phyloP scores from a whole-genome alignment of 2,888 invertebrate genomes.

The Hesperia comma region DNA sequence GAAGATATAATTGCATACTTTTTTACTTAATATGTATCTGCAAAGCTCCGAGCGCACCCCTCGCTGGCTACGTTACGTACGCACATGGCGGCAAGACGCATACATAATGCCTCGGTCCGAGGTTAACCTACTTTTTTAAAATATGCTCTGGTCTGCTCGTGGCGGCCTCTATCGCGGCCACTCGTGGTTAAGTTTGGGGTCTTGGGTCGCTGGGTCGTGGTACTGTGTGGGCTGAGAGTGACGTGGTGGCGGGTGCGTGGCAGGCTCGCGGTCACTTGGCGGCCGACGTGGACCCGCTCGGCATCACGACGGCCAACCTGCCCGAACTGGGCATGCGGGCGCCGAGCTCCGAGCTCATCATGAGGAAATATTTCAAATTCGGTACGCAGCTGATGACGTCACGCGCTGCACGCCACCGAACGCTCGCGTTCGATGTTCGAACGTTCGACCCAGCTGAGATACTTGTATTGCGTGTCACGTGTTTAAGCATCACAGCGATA shows the following conservation, averaged over 20 bases:
- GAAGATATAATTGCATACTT: too few relatives aligned
- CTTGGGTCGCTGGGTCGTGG: conserved; percentile 29
- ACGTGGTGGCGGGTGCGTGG: conserved; percentile 54
- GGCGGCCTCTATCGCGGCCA: not conserved
- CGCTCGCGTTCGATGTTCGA: not conserved
- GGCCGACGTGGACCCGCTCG: conserved; percentile 96
- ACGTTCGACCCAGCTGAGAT: conserved; percentile 26
- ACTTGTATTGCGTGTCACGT: conserved; percentile 59
- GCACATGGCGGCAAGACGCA: too few relatives aligned
- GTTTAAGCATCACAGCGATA: conserved; percentile 49
- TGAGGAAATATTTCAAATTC: conserved; percentile 84
- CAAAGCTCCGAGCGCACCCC: too few relatives aligned
- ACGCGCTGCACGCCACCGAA: conserved; percentile 8
- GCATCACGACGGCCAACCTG: conserved; percentile 91
- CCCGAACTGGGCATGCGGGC: conserved; percentile 80
- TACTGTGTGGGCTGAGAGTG: conserved; percentile 39
- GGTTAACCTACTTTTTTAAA: too few relatives aligned
- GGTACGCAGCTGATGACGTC: conserved; percentile 64
- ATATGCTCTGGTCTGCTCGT: too few relatives aligned
- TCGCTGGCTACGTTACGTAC: too few relatives aligned
- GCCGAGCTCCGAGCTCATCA: conserved; percentile 81
- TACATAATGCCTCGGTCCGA: too few relatives aligned
- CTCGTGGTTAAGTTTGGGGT: not conserved
- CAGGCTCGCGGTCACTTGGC: conserved; percentile 97
- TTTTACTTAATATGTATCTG: too few relatives aligned